A percentile compares a stretch with the other conserved stretches of the same genome.
phyloP scores from a whole-genome alignment of 2,797 vertebrate genomes.

The Epinephelus awoara region DNA sequence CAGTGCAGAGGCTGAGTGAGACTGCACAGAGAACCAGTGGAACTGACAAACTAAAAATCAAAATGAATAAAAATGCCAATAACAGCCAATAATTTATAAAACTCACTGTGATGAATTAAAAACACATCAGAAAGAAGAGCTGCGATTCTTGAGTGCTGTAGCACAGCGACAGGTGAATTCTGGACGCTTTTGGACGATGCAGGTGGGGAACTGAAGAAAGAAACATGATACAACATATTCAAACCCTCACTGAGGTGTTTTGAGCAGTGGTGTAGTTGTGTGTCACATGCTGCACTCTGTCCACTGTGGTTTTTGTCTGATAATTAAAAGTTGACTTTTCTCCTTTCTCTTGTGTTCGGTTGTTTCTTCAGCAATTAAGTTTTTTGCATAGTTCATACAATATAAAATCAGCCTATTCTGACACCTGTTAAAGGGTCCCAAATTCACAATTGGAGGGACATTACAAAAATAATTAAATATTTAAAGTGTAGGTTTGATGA shows the following conservation, averaged over 20 bases:
- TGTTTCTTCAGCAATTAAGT: neutral
- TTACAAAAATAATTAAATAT: too few species aligned
- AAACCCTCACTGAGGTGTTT: neutral
- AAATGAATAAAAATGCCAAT: too few species aligned
- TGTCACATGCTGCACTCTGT: neutral
- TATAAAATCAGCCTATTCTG: too few species aligned
- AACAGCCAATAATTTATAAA: neutral
- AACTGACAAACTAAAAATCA: neutral
- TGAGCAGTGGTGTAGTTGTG: too few species aligned
- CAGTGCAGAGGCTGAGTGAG: too few species aligned
- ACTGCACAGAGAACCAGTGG: neutral
- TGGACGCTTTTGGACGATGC: too few species aligned
- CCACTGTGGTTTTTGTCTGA: slow-evolving; percentile 24
- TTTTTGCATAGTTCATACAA: neutral
- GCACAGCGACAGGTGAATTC: neutral
- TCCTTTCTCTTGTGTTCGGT: neutral
- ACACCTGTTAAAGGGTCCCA: too few species aligned
- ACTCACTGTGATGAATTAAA: neutral
- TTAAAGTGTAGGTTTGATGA: too few species aligned
- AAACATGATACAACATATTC: neutral
- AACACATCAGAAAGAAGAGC: neutral
- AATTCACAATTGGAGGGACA: too few species aligned
- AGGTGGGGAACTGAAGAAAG: too few species aligned
- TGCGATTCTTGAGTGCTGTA: neutral
- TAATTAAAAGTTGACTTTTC: slow-evolving; percentile 24